Base-by-base conservation (phyloP, 2,797 vertebrate species). In the Sebastes steindachneri region DNA sequence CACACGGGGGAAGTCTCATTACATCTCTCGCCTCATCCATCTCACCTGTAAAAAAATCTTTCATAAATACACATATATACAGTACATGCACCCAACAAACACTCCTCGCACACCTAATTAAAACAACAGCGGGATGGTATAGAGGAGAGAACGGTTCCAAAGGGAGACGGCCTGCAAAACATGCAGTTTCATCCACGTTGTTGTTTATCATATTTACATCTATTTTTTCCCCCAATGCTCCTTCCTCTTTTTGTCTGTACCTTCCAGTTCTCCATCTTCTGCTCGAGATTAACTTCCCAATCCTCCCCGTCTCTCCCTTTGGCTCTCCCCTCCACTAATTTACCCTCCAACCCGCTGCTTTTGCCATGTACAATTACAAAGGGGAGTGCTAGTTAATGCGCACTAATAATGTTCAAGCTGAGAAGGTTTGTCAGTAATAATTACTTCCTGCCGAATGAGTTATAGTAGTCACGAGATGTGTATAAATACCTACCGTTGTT, bases 371-470 rank as follows among this genome's bases (percentile, higher is more conserved):
- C 96, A 97, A 97, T 97, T 97, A 96, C 93, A 89, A 96, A 96
- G 94, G 94, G 94, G 96, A 96, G 95, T 93, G 88, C 93, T 96
- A 93, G 96, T 97, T 97, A 97, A 97, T 96, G 94, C 92, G 88
- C 91, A 93, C 93, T 96, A 97, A 96, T 97, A 96, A 97, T 83
- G 65, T 89, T 97, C 95, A 95, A 96, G 95, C 95, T 96, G 96
- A 91, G 96, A 94, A 94, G 93, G 95, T 97, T 96, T 97, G 93
- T 95, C 94, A 92, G 95, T 95, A 96, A 97, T 97, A 97, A 97
- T 97, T 96, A 96, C 91, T 95, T 92, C 90, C 95, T 94, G 88
- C 96, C 95, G 96, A 94, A 93, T 95, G 96, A 93, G 93, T 95
- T 93, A 95, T 93, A 90, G 93, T 91, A 87, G 91, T 92, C 94